Evolutionary conservation across 1,140 invertebrate genomes (phyloP).

Genomic region (Brevipalpus yothersi): DNA sequence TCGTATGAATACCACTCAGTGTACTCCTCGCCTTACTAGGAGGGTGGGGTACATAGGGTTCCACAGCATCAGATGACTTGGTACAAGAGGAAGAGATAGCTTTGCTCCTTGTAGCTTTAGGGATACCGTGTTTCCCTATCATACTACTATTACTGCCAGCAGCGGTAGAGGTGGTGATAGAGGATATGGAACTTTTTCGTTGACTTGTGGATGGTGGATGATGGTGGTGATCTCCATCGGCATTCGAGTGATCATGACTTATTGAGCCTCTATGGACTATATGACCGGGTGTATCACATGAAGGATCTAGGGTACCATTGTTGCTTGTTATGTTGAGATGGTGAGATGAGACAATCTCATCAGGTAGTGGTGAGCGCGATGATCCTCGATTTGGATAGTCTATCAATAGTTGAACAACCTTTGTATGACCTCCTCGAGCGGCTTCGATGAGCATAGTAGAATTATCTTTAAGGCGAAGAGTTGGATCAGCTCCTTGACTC

Average conservation of each 20-base stretch:
- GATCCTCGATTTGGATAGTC: conserved; percentile 21
- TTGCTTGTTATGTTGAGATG: neutral
- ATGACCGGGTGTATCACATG: conserved; percentile 4
- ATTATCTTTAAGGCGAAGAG: conserved; percentile 81
- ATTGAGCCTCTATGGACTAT: neutral
- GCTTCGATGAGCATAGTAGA: conserved; percentile 96
- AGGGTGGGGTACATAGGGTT: conserved; percentile 2
- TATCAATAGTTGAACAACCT: conserved; percentile 61
- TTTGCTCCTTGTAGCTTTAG: neutral
- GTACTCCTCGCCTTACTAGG: neutral
- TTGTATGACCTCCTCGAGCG: conserved; percentile 79
- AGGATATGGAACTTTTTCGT: neutral
- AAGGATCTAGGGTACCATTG: conserved; percentile 1
- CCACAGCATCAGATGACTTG: neutral
- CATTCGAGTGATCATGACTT: neutral
- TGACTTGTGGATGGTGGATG: neutral
- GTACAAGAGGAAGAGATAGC: neutral
- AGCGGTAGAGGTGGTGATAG: neutral
- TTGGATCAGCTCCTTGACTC: conserved; percentile 76
- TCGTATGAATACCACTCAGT: too few species aligned
- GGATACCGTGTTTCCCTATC: neutral
- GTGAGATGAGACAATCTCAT: neutral
- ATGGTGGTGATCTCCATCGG: neutral
- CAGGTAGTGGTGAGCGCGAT: neutral
- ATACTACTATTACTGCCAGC: too few species aligned